Percentiles rank a stretch among this genome's conserved stretches.
Evolutionary conservation across 2,113 vertebrate genomes (phyloP).

Genomic region (Thermophis baileyi): DNA sequence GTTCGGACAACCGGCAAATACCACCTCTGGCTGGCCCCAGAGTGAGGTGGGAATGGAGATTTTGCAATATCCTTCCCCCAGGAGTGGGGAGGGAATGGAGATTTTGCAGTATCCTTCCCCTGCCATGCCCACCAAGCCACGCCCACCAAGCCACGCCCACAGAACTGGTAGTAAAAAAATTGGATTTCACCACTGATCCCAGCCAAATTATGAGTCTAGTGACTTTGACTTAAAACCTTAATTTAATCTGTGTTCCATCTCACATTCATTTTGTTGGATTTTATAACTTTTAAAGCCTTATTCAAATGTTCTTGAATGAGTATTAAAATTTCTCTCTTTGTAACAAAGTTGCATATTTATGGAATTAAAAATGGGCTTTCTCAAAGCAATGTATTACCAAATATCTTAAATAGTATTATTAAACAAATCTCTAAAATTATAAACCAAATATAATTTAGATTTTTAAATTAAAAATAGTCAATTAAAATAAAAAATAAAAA

Average conservation of each 20-base stretch:
- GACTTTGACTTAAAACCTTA: conserved; percentile 29
- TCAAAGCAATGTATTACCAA: background rate
- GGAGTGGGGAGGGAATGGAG: too few relatives aligned
- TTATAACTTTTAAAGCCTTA: background rate
- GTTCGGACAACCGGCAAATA: too few relatives aligned
- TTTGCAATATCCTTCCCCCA: too few relatives aligned
- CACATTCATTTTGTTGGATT: background rate
- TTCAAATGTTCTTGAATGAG: background rate
- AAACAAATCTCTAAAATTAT: background rate
- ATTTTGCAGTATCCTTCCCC: too few relatives aligned
- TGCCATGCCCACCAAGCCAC: too few relatives aligned
- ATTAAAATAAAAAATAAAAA: background rate
- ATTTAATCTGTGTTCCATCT: background rate
- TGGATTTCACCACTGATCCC: too few relatives aligned
- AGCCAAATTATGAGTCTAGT: background rate
- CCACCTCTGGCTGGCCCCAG: too few relatives aligned
- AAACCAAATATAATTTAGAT: background rate
- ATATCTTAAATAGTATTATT: background rate
- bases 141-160: too few relatives aligned
- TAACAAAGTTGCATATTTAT: background rate
- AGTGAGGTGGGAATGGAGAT: too few relatives aligned
- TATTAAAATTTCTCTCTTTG: background rate
- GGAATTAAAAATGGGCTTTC: background rate
- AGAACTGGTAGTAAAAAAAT: too few relatives aligned
- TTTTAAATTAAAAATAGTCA: background rate